Percentiles rank a stretch among this genome's conserved stretches.
phyloP scores from a whole-genome alignment of 2,797 vertebrate genomes.

The Tinamus major region DNA sequence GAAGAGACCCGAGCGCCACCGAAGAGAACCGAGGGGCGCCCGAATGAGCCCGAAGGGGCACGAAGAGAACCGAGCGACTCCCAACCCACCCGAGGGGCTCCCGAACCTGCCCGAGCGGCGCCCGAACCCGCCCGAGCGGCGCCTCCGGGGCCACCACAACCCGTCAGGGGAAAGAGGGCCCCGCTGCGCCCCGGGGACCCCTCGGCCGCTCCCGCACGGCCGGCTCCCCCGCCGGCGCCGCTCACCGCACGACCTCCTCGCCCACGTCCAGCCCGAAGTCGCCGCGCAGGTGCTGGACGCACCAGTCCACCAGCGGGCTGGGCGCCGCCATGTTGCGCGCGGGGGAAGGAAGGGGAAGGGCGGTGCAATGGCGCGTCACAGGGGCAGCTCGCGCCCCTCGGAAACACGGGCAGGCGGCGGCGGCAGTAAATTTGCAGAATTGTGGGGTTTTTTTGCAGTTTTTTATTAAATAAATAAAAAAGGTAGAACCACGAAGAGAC shows the following conservation, averaged over 20 bases:
- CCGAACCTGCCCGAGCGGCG: background rate
- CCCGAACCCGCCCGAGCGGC: background rate
- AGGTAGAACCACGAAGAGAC: too few species aligned
- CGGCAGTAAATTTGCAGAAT: too few species aligned
- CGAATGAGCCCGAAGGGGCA: background rate
- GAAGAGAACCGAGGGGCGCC: background rate
- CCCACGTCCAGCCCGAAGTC: constrained; percentile 89
- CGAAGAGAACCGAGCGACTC: background rate
- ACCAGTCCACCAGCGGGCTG: constrained; percentile 83
- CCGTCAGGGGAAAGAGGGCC: too few species aligned
- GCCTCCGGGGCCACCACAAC: background rate
- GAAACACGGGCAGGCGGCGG: background rate
- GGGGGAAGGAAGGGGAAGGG: constrained; percentile 31
- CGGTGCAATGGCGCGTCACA: background rate
- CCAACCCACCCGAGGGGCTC: background rate
- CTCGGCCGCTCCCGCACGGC: background rate
- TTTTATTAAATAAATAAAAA: too few species aligned
- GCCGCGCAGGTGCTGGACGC: constrained; percentile 83
- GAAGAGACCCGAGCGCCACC: background rate
- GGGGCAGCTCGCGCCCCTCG: fast-evolving
- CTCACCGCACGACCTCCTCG: constrained; percentile 92
- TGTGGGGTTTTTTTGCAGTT: too few species aligned
- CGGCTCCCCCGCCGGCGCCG: background rate
- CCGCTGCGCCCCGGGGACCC: background rate
- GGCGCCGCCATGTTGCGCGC: constrained; percentile 60